Percentiles rank a stretch among this genome's conserved stretches.
These are phyloP conservation scores for Odontesthes bonariensis DNA, from an alignment of 2,113 vertebrate species.

Conservation along the genomic window DNA sequence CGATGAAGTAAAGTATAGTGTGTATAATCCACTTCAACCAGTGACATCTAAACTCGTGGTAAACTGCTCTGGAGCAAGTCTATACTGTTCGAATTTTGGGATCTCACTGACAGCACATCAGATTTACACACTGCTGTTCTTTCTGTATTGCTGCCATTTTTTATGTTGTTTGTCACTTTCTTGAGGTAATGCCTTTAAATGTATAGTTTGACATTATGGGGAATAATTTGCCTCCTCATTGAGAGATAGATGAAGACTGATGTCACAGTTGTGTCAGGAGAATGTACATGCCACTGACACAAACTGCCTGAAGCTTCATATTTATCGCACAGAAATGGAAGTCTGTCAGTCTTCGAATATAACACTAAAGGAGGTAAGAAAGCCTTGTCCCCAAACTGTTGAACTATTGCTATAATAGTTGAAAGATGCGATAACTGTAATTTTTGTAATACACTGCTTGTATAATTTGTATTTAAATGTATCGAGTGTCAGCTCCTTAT, in stretches of 20 bases:
- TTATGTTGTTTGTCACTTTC: slow-evolving; percentile 9
- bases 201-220: not conserved
- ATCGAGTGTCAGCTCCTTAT: not conserved
- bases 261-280: not conserved
- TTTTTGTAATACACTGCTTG: not conserved
- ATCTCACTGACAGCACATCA: slow-evolving; percentile 4
- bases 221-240: not conserved
- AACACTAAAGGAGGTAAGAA: not conserved
- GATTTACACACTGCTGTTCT: not conserved
- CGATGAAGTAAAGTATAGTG: slow-evolving; percentile 15
- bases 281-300: not conserved
- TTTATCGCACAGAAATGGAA: not conserved
- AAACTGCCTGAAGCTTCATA: not conserved
- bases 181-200: slow-evolving; percentile 1
- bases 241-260: not conserved
- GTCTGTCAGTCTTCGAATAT: not conserved
- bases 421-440: slow-evolving; percentile 6
- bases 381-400: not conserved
- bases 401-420: slow-evolving; percentile 2
- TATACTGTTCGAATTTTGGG: slow-evolving; percentile 1
- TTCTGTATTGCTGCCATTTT: slow-evolving; percentile 15
- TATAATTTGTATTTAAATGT: slow-evolving; percentile 31
- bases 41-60: slow-evolving; percentile 19
- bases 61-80: slow-evolving; percentile 2
- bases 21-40: slow-evolving; percentile 6